Conservation (phyloP, 2,797 vertebrate genomes). For the Salarias fasciatus region DNA sequence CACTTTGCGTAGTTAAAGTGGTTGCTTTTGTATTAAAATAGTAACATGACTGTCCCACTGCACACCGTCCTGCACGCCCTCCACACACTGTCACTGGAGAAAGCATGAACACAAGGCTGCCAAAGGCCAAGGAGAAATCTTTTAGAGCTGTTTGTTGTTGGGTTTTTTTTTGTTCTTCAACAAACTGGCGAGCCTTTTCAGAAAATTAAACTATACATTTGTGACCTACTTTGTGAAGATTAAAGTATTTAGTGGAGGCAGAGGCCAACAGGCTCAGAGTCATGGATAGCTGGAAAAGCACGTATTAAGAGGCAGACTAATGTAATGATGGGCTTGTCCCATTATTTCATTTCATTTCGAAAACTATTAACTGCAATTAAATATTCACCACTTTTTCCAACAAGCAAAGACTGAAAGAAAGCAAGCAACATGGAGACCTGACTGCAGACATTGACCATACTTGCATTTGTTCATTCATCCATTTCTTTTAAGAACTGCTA, state of each 20-base stretch:
- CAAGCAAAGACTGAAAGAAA: too few species aligned
- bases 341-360: too few species aligned
- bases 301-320: background rate
- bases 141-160: background rate
- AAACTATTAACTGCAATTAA: too few species aligned
- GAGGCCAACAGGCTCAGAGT: background rate
- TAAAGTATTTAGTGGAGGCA: background rate
- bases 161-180: background rate
- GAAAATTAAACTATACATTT: slow-evolving; percentile 3
- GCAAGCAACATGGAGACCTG: too few species aligned
- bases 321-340: too few species aligned
- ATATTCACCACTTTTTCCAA: too few species aligned
- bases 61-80: too few species aligned
- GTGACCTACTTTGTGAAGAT: slow-evolving; percentile 16
- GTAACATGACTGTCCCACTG: background rate
- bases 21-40: background rate
- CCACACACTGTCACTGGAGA: background rate
- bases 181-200: background rate
- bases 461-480: too few species aligned
- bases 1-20: slow-evolving; percentile 1
- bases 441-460: too few species aligned
- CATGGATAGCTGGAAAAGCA: background rate
- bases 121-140: slow-evolving; percentile 1
- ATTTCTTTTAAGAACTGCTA: too few species aligned
- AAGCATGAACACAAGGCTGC: background rate